Evolutionary conservation across 2,797 vertebrate genomes (phyloP).

Genomic region (Sebastes oblongus): DNA sequence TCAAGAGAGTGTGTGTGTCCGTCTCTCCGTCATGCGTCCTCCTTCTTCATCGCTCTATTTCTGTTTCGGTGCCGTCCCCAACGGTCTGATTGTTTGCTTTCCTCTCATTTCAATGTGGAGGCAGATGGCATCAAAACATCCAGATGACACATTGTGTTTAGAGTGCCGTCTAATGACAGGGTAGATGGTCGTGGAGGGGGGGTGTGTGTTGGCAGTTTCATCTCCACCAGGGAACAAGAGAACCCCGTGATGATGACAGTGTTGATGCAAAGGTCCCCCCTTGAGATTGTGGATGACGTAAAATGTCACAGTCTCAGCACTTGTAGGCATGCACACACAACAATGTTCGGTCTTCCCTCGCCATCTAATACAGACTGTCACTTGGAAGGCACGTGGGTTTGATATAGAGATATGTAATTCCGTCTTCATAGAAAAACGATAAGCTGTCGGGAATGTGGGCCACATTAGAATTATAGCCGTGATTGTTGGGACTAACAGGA

Average conservation of each 20-base stretch:
- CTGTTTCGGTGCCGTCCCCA: not conserved
- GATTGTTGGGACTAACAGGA: conserved; percentile 78
- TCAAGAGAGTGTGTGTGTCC: not conserved
- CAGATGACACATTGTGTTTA: conserved; percentile 63
- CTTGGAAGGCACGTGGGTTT: conserved; percentile 27
- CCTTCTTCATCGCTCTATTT: not conserved
- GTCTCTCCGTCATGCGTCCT: not conserved
- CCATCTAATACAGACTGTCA: conserved; percentile 44
- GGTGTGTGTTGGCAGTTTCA: conserved; percentile 30
- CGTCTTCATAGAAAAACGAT: conserved; percentile 65
- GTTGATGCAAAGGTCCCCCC: conserved; percentile 39
- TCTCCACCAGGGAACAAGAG: conserved; percentile 55
- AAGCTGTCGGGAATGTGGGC: conserved; percentile 75
- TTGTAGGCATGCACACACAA: conserved; percentile 1
- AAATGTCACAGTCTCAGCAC: conserved; percentile 38
- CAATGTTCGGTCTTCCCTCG: conserved; percentile 1
- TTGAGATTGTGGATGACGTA: conserved; percentile 43
- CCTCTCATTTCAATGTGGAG: conserved; percentile 37
- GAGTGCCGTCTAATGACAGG: conserved; percentile 58
- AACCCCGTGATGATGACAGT: conserved; percentile 67
- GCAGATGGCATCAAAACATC: conserved; percentile 54
- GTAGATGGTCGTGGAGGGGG: conserved; percentile 22
- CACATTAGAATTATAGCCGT: conserved; percentile 76
- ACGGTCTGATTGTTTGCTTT: conserved; percentile 44
- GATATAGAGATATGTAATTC: conserved; percentile 70